These are phyloP conservation scores for Pagrus major DNA, from an alignment of 2,113 vertebrate species.

Conservation along the genomic window DNA sequence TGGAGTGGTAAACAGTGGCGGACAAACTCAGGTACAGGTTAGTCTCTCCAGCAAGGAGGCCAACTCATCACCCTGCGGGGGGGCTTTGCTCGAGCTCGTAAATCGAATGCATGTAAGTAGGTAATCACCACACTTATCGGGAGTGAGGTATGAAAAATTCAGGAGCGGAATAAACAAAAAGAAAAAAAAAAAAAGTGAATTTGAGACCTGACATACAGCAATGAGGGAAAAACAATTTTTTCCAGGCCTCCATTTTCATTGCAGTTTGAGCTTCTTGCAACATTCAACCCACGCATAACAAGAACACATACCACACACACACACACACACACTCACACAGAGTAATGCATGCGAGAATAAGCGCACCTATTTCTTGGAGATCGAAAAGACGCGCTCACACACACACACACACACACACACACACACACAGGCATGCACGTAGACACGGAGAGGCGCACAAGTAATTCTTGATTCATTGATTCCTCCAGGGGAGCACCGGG, in stretches of 20 bases:
- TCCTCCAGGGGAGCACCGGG: slow-evolving; percentile 64
- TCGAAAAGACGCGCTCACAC: slow-evolving; percentile 30
- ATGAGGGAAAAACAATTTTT: slow-evolving; percentile 54
- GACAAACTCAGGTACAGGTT: neutral
- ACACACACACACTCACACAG: neutral
- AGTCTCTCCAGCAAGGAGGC: slow-evolving; percentile 9
- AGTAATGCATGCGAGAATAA: slow-evolving; percentile 10
- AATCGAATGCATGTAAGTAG: slow-evolving; percentile 30
- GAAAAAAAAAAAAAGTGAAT: slow-evolving; percentile 22
- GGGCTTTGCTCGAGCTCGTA: slow-evolving; percentile 15
- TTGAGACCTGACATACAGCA: slow-evolving; percentile 11
- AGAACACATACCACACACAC: neutral
- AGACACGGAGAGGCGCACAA: slow-evolving; percentile 25
- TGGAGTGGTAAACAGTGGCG: neutral
- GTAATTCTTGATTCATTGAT: slow-evolving; percentile 61
- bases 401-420: too few species aligned
- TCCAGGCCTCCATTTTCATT: slow-evolving; percentile 24
- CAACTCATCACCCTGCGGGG: slow-evolving; percentile 20
- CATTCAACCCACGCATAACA: slow-evolving; percentile 30
- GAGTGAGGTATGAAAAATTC: slow-evolving; percentile 42
- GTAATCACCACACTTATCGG: slow-evolving; percentile 49
- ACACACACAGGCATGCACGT: slow-evolving; percentile 11
- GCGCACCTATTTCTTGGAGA: slow-evolving; percentile 21
- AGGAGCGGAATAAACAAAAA: slow-evolving; percentile 27
- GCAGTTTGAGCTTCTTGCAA: slow-evolving; percentile 38